Evolutionary conservation across 2,888 invertebrate species (phyloP).

Genomic region (Orchesella flavescens): DNA sequence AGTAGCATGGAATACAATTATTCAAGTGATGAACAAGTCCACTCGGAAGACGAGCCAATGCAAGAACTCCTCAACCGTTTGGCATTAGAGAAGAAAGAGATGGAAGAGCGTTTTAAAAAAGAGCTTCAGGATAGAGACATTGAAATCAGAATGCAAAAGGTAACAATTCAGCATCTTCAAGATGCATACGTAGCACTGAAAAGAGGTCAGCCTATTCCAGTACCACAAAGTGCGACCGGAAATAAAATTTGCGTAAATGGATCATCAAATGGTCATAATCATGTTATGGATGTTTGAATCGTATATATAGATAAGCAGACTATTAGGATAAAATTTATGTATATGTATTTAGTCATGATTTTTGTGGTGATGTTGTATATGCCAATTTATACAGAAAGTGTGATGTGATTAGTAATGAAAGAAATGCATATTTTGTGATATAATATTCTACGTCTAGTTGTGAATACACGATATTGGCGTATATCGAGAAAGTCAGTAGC

Average conservation of each 20-base stretch:
- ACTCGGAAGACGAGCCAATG: slow-evolving; percentile 12
- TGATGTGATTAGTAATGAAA: not conserved
- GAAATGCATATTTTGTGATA: slow-evolving; percentile 29
- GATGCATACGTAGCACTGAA: slow-evolving; percentile 69
- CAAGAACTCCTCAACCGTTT: slow-evolving; percentile 41
- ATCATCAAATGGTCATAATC: slow-evolving; percentile 43
- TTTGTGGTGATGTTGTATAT: slow-evolving; percentile 21
- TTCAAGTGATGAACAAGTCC: not conserved
- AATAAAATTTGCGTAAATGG: slow-evolving; percentile 42
- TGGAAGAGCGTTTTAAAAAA: slow-evolving; percentile 38
- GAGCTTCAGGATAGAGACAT: slow-evolving; percentile 65
- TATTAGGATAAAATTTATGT: not conserved
- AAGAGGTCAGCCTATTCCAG: slow-evolving; percentile 66
- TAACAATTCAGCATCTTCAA: slow-evolving; percentile 71
- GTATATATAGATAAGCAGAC: not conserved
- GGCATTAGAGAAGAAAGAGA: slow-evolving; percentile 26
- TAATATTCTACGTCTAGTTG: too few relatives aligned
- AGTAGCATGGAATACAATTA: not conserved
- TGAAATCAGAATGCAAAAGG: slow-evolving; percentile 72
- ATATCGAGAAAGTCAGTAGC: too few relatives aligned
- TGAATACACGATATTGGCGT: too few relatives aligned
- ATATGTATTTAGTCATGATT: not conserved
- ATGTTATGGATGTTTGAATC: slow-evolving; percentile 49
- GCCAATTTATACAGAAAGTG: slow-evolving; percentile 10
- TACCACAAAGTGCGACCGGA: slow-evolving; percentile 54